Conservation (phyloP, 2,797 vertebrate genomes). For the Esox lucius region DNA sequence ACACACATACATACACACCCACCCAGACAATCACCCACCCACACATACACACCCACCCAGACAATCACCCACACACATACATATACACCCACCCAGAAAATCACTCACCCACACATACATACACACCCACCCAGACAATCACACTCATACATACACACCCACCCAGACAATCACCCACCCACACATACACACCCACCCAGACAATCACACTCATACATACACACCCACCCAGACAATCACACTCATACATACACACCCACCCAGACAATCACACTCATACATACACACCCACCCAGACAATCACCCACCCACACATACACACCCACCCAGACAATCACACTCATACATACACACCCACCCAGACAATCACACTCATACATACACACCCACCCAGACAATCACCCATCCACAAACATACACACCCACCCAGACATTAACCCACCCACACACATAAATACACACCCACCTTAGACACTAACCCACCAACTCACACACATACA, state of each 20-base stretch:
- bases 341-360: too few species aligned
- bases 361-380: too few species aligned
- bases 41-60: slow-evolving; percentile 8
- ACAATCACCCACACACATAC: not conserved
- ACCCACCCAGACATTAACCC: not conserved
- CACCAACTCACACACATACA: not conserved
- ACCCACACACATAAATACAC: slow-evolving; percentile 6
- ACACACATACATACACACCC: slow-evolving; percentile 6
- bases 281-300: not conserved
- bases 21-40: not conserved
- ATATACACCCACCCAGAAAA: not conserved
- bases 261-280: too few species aligned
- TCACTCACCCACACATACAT: not conserved
- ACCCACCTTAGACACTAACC: not conserved
- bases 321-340: slow-evolving; percentile 6
- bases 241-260: too few species aligned
- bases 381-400: not conserved
- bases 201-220: too few species aligned
- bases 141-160: not conserved
- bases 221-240: too few species aligned
- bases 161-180: not conserved
- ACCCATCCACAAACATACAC: slow-evolving; percentile 6
- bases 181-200: too few species aligned
- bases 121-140: not conserved
- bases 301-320: not conserved